Evolutionary conservation across 2,888 invertebrate species (phyloP).

Genomic region (Didymodactylos carnosus): DNA sequence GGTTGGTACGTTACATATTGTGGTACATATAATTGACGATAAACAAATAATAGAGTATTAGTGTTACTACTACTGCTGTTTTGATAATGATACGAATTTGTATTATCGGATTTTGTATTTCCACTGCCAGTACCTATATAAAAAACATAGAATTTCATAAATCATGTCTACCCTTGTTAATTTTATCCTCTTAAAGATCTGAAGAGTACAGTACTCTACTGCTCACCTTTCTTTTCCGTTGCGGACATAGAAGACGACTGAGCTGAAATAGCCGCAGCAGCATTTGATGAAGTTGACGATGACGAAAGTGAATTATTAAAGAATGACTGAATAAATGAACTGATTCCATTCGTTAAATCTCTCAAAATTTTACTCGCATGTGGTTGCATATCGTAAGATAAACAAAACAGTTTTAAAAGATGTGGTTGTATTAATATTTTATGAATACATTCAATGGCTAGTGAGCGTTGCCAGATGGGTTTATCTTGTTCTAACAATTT

Average conservation of each 20-base stretch:
- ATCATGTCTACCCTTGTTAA: too few relatives aligned
- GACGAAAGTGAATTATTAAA: not conserved
- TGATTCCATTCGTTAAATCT: constrained; percentile 53
- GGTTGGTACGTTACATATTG: constrained; percentile 33
- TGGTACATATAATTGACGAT: not conserved
- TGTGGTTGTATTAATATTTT: constrained; percentile 73
- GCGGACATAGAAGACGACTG: too few relatives aligned
- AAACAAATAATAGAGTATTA: not conserved
- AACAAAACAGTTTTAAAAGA: constrained; percentile 44
- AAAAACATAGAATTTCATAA: not conserved
- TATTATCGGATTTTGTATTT: not conserved
- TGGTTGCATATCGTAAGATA: constrained; percentile 75
- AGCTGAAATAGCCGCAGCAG: not conserved
- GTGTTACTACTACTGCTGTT: not conserved
- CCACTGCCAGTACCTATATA: not conserved
- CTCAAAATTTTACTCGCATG: constrained; percentile 47
- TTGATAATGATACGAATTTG: not conserved
- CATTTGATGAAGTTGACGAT: not conserved
- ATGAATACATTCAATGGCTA: constrained; percentile 82
- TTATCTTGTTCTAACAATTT: constrained; percentile 93
- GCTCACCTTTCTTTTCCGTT: too few relatives aligned
- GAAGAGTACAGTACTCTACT: too few relatives aligned
- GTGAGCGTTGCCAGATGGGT: constrained; percentile 77
- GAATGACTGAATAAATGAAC: not conserved
- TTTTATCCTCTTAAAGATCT: too few relatives aligned